Base-by-base conservation (phyloP, 2,888 invertebrate species). In the Mayetiola destructor region DNA sequence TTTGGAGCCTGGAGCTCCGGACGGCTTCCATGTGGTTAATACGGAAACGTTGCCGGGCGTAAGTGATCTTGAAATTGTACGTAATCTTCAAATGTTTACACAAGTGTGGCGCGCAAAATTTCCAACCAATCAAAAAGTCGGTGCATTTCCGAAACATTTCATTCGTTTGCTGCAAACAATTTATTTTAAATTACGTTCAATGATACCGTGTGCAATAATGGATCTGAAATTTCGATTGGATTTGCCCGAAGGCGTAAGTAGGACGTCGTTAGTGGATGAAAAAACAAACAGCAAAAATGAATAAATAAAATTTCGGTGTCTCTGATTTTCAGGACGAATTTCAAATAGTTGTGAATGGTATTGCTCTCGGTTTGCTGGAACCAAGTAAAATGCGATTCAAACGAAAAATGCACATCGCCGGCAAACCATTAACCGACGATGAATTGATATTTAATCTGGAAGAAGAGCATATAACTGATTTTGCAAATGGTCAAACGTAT, bases 401-500 rank as follows among this genome's bases (percentile, higher is more conserved):
- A 60, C 69, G 72, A 54, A 75, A 72, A 66, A 61, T 64, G 56
- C 61, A 69, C 6, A 63, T 66, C 2, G 65, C 66, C 55, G 61
- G 64, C 27, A 63, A 65, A 56, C 12, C 53, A 32, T 61, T 66
- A 37, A 66, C 68, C 65, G 85, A 87, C 60, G 85, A 82, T 36
- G 90, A 90, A 62, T 80, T 89, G 67, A 89, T 91, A 69, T 91
- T 91, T 68, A 80, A 81, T 18, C 73, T 91, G 63, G 91, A 91
- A 62, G 89, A 88, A 64, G 87, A 88, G 65, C 80, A 82, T 61
- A 69, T 72, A 61, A 64, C 68, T 4, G 72, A 72, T 39, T 23
- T 58, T 40, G 29, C 60, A 20, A 18, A 32, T 10, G 42, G 27
- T 20, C 56, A 27, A 39, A 36, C 37, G 9, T 36, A 14, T 35